Conservation (phyloP, 2,113 vertebrate genomes). For the Cyanocitta stelleri region DNA sequence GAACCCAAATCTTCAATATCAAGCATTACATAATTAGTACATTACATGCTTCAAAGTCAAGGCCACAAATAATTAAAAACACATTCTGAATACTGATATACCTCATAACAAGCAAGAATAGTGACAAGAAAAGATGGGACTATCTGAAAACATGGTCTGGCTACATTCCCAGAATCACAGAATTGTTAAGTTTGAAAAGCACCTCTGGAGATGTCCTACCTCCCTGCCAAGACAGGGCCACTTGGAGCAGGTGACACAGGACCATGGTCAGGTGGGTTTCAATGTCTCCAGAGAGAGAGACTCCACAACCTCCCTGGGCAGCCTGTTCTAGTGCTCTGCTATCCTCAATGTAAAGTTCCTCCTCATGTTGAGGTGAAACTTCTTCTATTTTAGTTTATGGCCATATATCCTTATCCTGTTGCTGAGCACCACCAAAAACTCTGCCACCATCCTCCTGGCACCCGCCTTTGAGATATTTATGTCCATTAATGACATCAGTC, state of each 20-base stretch:
- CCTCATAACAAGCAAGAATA: fast-evolving
- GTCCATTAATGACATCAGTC: neutral
- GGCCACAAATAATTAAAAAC: neutral
- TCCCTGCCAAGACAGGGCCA: neutral
- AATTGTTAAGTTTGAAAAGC: neutral
- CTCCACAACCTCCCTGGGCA: neutral
- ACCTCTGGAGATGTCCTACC: neutral
- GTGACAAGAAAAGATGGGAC: neutral
- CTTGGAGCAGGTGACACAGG: neutral
- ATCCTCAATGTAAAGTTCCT: neutral
- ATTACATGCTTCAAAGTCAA: neutral
- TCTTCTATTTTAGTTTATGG: neutral
- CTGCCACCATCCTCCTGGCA: too few relatives aligned
- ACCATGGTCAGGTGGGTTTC: neutral
- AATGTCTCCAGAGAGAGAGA: neutral
- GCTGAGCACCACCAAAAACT: neutral
- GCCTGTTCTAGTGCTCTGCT: neutral
- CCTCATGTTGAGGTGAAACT: neutral
- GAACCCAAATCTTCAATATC: neutral
- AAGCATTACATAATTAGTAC: neutral
- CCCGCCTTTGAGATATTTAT: neutral
- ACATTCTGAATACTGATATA: neutral
- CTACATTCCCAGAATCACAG: neutral
- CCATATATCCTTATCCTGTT: neutral
- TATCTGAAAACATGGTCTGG: fast-evolving